Conservation (phyloP, 2,888 invertebrate genomes). For the Gari tellinella region DNA sequence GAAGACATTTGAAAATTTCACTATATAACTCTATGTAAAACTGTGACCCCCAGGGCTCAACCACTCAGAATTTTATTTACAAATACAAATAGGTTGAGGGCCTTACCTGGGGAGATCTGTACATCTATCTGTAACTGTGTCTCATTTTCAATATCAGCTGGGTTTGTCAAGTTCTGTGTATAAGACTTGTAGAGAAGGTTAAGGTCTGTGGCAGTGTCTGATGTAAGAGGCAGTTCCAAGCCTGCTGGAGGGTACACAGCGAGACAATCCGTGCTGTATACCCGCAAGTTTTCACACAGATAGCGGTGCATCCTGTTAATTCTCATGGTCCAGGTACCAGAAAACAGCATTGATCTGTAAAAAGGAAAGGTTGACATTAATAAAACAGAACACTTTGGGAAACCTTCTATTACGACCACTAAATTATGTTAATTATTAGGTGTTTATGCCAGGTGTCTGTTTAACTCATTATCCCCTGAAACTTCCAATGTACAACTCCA, state of each 20-base stretch:
- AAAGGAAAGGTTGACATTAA: neutral
- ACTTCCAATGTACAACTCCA: too few relatives aligned
- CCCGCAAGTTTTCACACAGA: constrained; percentile 71
- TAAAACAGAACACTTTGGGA: too few relatives aligned
- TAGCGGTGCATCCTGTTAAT: constrained; percentile 77
- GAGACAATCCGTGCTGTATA: constrained; percentile 75
- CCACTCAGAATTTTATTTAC: too few relatives aligned
- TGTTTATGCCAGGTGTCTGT: too few relatives aligned
- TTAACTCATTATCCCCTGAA: too few relatives aligned
- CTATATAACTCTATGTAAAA: too few relatives aligned
- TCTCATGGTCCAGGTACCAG: constrained; percentile 73
- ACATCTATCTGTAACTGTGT: constrained; percentile 53
- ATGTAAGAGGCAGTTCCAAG: constrained; percentile 63
- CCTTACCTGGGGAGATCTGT: constrained; percentile 41
- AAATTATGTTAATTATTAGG: too few relatives aligned
- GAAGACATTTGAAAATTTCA: too few relatives aligned
- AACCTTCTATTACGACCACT: too few relatives aligned
- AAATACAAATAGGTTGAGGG: too few relatives aligned
- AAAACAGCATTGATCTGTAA: constrained; percentile 66
- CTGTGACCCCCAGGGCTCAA: too few relatives aligned
- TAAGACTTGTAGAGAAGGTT: constrained; percentile 66
- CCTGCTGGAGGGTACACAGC: constrained; percentile 78
- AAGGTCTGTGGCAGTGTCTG: constrained; percentile 57
- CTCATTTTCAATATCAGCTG: constrained; percentile 59
- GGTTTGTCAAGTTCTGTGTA: constrained; percentile 64